Evolutionary conservation across 1,140 invertebrate genomes (phyloP).

Genomic region (Leptinotarsa undecemlineata): DNA sequence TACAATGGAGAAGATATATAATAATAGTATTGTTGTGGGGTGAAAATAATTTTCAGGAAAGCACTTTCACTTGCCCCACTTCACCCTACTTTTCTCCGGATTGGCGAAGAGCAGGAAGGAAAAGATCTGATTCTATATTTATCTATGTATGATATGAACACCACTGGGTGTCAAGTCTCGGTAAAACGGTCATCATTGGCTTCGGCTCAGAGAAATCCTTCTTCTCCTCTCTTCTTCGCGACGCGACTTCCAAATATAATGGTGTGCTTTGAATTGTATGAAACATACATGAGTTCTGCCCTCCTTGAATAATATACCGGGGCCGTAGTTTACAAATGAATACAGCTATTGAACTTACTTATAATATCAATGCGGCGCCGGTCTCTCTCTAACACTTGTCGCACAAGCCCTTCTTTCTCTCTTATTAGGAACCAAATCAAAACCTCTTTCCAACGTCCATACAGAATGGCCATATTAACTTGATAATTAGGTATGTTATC

Average conservation of each 20-base stretch:
- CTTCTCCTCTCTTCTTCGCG: conserved; percentile 10
- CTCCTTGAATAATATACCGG: conserved; percentile 54
- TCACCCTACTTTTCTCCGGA: background rate
- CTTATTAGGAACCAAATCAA: conserved; percentile 50
- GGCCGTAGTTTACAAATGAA: conserved; percentile 71
- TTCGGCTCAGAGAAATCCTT: conserved; percentile 33
- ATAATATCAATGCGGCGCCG: conserved; percentile 70
- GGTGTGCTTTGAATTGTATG: conserved; percentile 55
- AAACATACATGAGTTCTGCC: conserved; percentile 57
- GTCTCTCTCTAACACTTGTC: conserved; percentile 48
- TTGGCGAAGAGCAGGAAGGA: conserved; percentile 3
- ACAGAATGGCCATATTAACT: conserved; percentile 81
- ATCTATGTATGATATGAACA: conserved; percentile 28
- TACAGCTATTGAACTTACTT: conserved; percentile 75
- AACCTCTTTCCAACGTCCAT: conserved; percentile 56
- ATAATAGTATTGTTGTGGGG: no score
- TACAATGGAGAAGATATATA: no score
- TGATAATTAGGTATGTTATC: conserved; percentile 88
- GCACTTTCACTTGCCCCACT: conserved; percentile 13
- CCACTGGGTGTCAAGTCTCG: conserved; percentile 13
- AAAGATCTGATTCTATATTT: conserved; percentile 28
- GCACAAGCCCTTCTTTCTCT: conserved; percentile 45
- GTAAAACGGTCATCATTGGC: conserved; percentile 26
- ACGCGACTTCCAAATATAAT: conserved; percentile 48
- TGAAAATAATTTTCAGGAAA: no score